phyloP scores from a whole-genome alignment of 1,140 invertebrate genomes.

The Tribolium castaneum region DNA sequence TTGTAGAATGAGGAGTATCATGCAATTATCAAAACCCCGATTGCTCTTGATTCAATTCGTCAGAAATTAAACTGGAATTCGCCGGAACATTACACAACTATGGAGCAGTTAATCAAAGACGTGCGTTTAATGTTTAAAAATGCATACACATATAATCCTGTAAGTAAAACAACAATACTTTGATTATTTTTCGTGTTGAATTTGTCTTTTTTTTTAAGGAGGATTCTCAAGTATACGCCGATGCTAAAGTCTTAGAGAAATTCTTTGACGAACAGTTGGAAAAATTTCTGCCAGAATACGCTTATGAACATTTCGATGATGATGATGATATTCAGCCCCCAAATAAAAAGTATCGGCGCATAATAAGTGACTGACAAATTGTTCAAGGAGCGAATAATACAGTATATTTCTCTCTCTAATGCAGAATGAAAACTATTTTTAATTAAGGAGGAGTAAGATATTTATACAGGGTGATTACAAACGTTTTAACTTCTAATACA shows the following conservation, averaged over 20 bases:
- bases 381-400: slow-evolving; percentile 59
- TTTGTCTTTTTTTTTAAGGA: slow-evolving; percentile 68
- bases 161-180: slow-evolving; percentile 66
- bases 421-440: slow-evolving; percentile 6
- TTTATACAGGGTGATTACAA: not conserved
- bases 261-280: slow-evolving; percentile 86
- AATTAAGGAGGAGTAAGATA: not conserved
- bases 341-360: slow-evolving; percentile 69
- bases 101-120: slow-evolving; percentile 83
- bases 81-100: slow-evolving; percentile 78
- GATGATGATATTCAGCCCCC: slow-evolving; percentile 67
- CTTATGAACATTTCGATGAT: slow-evolving; percentile 69
- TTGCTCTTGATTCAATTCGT: slow-evolving; percentile 86
- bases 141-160: slow-evolving; percentile 85
- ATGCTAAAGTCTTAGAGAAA: slow-evolving; percentile 85
- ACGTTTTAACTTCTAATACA: too few relatives aligned
- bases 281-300: slow-evolving; percentile 84
- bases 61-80: slow-evolving; percentile 79
- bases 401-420: slow-evolving; percentile 58
- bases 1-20: slow-evolving; percentile 81
- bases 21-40: slow-evolving; percentile 80
- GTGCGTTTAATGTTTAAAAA: slow-evolving; percentile 89
- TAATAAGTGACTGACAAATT: slow-evolving; percentile 67
- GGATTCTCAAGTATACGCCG: slow-evolving; percentile 84
- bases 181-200: not conserved